Percentiles rank a stretch among this genome's conserved stretches.
Conservation (phyloP, 1,140 invertebrate genomes). For the Argopecten irradians region DNA sequence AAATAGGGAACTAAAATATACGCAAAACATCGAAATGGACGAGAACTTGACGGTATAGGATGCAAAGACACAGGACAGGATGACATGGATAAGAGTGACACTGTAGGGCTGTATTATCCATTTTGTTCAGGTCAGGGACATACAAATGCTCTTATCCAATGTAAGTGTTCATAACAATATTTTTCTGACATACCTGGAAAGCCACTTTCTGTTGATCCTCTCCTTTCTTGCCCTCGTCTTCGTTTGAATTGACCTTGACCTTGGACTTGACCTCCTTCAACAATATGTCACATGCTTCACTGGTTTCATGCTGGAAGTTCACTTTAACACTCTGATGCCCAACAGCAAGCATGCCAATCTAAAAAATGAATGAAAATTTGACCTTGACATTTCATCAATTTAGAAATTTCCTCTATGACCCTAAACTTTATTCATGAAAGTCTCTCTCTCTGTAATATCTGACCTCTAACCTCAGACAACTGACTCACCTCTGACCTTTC, state of each 20-base stretch:
- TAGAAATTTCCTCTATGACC: neutral
- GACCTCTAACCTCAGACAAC: neutral
- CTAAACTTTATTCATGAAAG: neutral
- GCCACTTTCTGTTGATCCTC: constrained; percentile 57
- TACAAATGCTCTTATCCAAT: too few species aligned
- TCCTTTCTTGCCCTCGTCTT: constrained; percentile 26
- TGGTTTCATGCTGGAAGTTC: constrained; percentile 69
- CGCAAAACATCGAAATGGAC: too few species aligned
- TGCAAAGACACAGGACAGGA: too few species aligned
- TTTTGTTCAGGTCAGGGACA: too few species aligned
- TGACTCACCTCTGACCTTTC: constrained; percentile 66
- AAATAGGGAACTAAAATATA: too few species aligned
- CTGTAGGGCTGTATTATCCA: too few species aligned
- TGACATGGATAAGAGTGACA: too few species aligned
- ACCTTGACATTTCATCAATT: neutral
- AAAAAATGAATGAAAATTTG: constrained; percentile 12
- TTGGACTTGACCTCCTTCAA: constrained; percentile 53
- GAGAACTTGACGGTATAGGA: too few species aligned
- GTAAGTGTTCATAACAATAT: too few species aligned
- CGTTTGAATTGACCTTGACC: constrained; percentile 37
- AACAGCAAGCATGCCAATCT: constrained; percentile 71
- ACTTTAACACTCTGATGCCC: constrained; percentile 65
- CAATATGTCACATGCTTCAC: constrained; percentile 55
- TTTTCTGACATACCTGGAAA: constrained; percentile 67
- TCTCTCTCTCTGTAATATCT: neutral